phyloP scores from a whole-genome alignment of 2,888 invertebrate species.

The Noctua comes region DNA sequence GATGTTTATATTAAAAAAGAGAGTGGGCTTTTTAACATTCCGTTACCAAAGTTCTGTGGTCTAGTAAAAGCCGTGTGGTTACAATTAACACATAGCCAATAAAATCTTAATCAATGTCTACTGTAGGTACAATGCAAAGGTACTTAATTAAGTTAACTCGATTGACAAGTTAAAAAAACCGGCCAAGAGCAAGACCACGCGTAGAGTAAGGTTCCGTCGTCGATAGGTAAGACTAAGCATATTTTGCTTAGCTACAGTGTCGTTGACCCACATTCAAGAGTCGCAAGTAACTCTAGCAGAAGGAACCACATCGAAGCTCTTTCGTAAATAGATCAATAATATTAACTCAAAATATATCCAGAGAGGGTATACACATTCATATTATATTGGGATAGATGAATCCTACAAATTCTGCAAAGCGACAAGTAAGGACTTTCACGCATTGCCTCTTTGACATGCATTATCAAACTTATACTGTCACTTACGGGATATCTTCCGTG shows the following conservation, averaged over 20 bases:
- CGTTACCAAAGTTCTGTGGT: background rate
- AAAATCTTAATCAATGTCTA: conserved; percentile 26
- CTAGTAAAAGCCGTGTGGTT: conserved; percentile 4
- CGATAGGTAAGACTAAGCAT: background rate
- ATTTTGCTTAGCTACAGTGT: background rate
- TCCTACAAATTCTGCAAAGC: background rate
- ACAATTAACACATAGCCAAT: conserved; percentile 2
- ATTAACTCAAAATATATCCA: background rate
- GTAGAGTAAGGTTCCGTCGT: background rate
- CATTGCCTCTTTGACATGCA: background rate
- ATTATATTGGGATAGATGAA: background rate
- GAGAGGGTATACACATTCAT: background rate
- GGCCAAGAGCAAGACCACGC: background rate
- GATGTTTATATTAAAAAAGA: background rate
- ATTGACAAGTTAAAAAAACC: conserved; percentile 29
- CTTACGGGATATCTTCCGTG: too few relatives aligned
- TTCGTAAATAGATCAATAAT: background rate
- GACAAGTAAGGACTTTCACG: background rate
- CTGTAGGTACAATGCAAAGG: conserved; percentile 8
- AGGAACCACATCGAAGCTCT: background rate
- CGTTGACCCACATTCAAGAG: background rate
- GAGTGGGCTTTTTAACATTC: background rate
- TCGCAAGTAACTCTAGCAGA: background rate
- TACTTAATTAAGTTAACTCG: conserved; percentile 36
- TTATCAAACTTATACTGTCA: too few relatives aligned